phyloP scores from a whole-genome alignment of 2,888 invertebrate genomes.

The Cataglyphis livida region DNA sequence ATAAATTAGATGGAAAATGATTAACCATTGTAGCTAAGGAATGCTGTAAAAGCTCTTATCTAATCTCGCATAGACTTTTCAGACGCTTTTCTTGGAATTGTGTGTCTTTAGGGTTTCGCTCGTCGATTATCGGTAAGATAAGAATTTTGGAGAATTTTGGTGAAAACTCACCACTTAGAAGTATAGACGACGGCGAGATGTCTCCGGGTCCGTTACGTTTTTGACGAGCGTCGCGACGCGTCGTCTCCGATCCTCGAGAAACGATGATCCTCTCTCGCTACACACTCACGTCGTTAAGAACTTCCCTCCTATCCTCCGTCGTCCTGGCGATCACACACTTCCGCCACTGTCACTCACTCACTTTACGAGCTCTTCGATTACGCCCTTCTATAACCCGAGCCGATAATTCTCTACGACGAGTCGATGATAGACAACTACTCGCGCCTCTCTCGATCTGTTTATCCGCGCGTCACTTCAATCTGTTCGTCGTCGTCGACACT shows the following conservation, averaged over 20 bases:
- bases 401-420: conserved; percentile 35
- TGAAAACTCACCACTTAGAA: conserved; percentile 68
- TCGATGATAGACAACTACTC: conserved; percentile 30
- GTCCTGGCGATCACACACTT: conserved; percentile 65
- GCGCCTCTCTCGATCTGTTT: conserved; percentile 46
- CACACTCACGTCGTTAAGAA: conserved; percentile 58
- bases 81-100: background rate
- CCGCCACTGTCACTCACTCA: conserved; percentile 62
- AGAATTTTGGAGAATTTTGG: background rate
- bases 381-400: conserved; percentile 23
- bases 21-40: background rate
- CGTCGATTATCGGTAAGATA: background rate
- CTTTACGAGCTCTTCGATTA: conserved; percentile 49
- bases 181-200: conserved; percentile 50
- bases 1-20: background rate
- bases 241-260: conserved; percentile 23
- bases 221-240: conserved; percentile 67
- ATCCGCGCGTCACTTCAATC: conserved; percentile 35
- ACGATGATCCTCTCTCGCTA: conserved; percentile 43
- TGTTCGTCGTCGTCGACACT: conserved; percentile 22
- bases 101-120: background rate
- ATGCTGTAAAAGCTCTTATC: background rate
- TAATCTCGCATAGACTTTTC: background rate
- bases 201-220: conserved; percentile 66
- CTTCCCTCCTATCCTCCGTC: conserved; percentile 49